Evolutionary conservation across 1,140 invertebrate genomes (phyloP).

Genomic region (Eueides isabella): DNA sequence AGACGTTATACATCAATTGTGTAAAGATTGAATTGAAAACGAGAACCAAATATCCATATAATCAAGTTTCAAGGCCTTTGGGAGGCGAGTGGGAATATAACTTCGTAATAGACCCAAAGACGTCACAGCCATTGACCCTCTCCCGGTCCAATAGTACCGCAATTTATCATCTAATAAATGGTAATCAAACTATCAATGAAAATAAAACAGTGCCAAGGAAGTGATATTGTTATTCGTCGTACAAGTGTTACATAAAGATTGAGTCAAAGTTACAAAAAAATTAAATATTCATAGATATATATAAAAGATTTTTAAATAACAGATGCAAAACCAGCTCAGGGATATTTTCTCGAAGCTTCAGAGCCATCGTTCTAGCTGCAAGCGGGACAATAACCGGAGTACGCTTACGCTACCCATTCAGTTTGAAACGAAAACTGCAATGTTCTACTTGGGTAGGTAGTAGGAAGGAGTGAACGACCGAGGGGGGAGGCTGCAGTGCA

Average conservation of each 20-base stretch:
- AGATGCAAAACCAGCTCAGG: not conserved
- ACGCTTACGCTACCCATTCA: conserved; percentile 62
- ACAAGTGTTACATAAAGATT: not conserved
- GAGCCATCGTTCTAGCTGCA: conserved; percentile 40
- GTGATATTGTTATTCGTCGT: not conserved
- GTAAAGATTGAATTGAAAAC: conserved; percentile 22
- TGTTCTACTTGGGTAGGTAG: conserved; percentile 52
- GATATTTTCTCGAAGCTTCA: conserved; percentile 38
- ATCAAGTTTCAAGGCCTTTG: conserved; percentile 48
- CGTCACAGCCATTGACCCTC: conserved; percentile 55
- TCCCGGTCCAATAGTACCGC: conserved; percentile 40
- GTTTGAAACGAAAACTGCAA: conserved; percentile 62
- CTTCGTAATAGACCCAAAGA: conserved; percentile 35
- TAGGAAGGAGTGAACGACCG: conserved; percentile 64
- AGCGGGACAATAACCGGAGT: conserved; percentile 51
- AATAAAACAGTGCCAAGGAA: conserved; percentile 16
- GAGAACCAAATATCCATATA: conserved; percentile 34
- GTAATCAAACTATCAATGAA: conserved; percentile 25
- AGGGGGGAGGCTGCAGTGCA: conserved; percentile 40
- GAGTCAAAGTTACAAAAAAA: not conserved
- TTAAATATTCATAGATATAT: not conserved
- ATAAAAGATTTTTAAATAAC: conserved; percentile 18
- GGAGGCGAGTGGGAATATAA: conserved; percentile 41
- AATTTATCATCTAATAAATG: conserved; percentile 29
- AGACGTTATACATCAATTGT: not conserved